Percentiles rank a stretch among this genome's conserved stretches.
Conservation (phyloP, 2,113 vertebrate species). For the Notarius lentiginosus region DNA sequence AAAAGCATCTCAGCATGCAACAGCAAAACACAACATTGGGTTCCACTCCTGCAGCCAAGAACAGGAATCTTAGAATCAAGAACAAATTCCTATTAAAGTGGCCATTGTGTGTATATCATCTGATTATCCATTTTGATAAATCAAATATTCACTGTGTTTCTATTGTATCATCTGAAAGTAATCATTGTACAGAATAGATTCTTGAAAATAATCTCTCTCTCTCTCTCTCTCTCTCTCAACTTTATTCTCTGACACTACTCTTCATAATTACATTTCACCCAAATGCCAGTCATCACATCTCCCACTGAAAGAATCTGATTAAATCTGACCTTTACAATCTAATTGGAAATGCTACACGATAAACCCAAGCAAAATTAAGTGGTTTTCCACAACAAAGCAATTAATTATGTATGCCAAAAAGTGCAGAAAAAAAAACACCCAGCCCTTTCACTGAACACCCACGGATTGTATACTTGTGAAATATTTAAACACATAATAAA, state of each 20-base stretch:
- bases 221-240: neutral
- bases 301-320: neutral
- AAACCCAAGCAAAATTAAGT: neutral
- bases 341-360: neutral
- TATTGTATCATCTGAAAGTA: neutral
- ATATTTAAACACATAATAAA: neutral
- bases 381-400: neutral
- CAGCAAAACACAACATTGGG: too few species aligned
- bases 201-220: neutral
- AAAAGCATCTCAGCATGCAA: too few species aligned
- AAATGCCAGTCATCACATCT: neutral
- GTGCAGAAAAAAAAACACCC: neutral
- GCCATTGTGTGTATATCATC: too few species aligned
- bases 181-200: neutral
- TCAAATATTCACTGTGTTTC: neutral
- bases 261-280: neutral
- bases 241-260: neutral
- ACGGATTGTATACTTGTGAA: neutral
- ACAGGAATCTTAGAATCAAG: too few species aligned
- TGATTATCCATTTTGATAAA: neutral
- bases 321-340: slow-evolving; percentile 30
- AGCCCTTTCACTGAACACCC: neutral
- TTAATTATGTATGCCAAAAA: slow-evolving; percentile 4
- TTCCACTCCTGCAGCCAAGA: too few species aligned
- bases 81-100: too few species aligned